Percentiles rank a stretch among this genome's conserved stretches.
phyloP scores from a whole-genome alignment of 2,113 vertebrate species.

The Lophura nycthemera region DNA sequence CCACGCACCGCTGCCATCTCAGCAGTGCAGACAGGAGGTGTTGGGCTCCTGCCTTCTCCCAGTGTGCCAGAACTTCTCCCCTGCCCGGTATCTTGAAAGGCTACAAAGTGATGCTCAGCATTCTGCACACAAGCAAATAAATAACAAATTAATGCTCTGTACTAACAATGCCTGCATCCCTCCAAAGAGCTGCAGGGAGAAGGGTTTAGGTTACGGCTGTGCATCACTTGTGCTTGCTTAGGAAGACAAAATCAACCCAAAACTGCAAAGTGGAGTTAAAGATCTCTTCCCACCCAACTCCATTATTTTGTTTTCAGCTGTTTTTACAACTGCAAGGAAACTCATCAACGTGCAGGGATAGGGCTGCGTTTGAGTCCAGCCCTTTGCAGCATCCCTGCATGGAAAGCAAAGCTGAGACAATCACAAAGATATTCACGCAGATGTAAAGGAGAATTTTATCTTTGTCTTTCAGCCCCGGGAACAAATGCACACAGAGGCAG shows the following conservation, averaged over 20 bases:
- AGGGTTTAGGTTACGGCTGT: neutral
- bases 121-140: neutral
- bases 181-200: neutral
- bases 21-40: fast-evolving
- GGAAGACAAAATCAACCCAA: neutral
- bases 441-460: neutral
- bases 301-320: neutral
- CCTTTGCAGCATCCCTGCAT: neutral
- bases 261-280: neutral
- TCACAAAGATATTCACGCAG: neutral
- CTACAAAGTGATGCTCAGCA: fast-evolving
- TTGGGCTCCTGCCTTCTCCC: neutral
- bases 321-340: neutral
- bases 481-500: neutral
- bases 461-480: neutral
- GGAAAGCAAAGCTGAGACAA: neutral
- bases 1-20: neutral
- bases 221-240: neutral
- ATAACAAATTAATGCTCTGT: neutral
- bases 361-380: neutral
- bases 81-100: neutral
- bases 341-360: fast-evolving
- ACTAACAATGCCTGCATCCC: neutral
- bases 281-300: neutral
- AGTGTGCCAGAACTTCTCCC: neutral